phyloP scores from a whole-genome alignment of 2,797 vertebrate species.

The Strix occidentalis region DNA sequence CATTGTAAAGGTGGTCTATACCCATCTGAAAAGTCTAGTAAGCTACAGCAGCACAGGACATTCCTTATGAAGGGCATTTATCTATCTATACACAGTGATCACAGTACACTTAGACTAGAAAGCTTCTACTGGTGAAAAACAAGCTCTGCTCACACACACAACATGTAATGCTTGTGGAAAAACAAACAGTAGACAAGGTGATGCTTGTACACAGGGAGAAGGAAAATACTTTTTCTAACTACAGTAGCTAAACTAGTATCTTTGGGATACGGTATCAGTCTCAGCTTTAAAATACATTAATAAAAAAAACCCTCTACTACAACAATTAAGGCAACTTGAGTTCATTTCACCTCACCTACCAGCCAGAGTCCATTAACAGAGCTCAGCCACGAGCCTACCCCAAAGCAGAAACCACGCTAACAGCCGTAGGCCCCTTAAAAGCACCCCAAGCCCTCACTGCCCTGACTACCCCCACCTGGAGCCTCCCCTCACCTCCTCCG shows the following conservation, averaged over 20 bases:
- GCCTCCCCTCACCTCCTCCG: neutral
- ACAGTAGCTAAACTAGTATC: rapidly evolving
- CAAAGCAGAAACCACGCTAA: rapidly evolving
- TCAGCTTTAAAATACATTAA: neutral
- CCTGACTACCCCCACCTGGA: neutral
- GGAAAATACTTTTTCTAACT: neutral
- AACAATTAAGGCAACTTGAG: rapidly evolving
- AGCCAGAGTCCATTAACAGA: too few relatives aligned
- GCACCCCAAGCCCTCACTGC: rapidly evolving
- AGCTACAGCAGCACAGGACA: rapidly evolving
- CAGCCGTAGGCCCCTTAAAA: rapidly evolving
- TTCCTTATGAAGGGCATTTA: rapidly evolving
- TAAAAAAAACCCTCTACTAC: rapidly evolving
- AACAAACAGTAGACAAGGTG: neutral
- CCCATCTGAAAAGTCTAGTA: rapidly evolving
- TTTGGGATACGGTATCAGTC: rapidly evolving
- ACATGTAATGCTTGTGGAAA: rapidly evolving
- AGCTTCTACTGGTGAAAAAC: neutral
- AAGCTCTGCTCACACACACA: neutral
- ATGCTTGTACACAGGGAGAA: rapidly evolving
- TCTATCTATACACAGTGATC: rapidly evolving
- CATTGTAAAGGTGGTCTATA: rapidly evolving
- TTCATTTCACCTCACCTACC: neutral
- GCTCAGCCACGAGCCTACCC: rapidly evolving
- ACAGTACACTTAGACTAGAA: neutral